phyloP scores from a whole-genome alignment of 2,113 vertebrate species.

The Perognathus longimembris region DNA sequence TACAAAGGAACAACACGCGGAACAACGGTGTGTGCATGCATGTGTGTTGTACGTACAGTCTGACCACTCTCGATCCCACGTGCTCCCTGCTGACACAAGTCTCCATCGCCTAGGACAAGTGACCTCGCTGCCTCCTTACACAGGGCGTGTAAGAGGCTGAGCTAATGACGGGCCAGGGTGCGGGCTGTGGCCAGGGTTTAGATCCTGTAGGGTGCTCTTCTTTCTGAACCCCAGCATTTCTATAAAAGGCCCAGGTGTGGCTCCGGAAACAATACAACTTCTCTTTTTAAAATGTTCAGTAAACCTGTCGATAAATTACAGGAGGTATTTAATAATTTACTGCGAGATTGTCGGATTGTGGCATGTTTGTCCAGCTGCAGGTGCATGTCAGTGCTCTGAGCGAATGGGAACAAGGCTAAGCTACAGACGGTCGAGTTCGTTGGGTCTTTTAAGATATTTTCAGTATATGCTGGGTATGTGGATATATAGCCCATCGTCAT shows the following conservation, averaged over 20 bases:
- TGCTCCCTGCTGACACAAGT: too few species aligned
- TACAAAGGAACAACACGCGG: too few species aligned
- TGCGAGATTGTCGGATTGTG: not conserved
- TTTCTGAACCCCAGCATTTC: too few species aligned
- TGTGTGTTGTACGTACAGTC: too few species aligned
- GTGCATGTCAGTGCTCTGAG: not conserved
- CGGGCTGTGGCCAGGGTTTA: accelerated
- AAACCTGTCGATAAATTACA: not conserved
- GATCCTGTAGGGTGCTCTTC: not conserved
- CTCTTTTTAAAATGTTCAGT: not conserved
- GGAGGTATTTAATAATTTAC: not conserved
- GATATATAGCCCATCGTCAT: not conserved
- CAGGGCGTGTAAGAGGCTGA: too few species aligned
- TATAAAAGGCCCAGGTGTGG: not conserved
- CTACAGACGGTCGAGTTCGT: not conserved
- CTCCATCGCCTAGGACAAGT: too few species aligned
- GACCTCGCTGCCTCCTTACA: too few species aligned
- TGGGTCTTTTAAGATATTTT: not conserved
- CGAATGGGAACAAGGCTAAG: not conserved
- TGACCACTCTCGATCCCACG: too few species aligned
- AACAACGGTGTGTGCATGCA: too few species aligned
- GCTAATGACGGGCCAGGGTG: too few species aligned
- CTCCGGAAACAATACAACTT: too few species aligned
- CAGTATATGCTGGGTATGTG: not conserved
- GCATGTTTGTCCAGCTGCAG: not conserved